A percentile compares a stretch with the other conserved stretches of the same genome.
phyloP scores from a whole-genome alignment of 2,797 vertebrate species.

The Acanthiza pusilla region DNA sequence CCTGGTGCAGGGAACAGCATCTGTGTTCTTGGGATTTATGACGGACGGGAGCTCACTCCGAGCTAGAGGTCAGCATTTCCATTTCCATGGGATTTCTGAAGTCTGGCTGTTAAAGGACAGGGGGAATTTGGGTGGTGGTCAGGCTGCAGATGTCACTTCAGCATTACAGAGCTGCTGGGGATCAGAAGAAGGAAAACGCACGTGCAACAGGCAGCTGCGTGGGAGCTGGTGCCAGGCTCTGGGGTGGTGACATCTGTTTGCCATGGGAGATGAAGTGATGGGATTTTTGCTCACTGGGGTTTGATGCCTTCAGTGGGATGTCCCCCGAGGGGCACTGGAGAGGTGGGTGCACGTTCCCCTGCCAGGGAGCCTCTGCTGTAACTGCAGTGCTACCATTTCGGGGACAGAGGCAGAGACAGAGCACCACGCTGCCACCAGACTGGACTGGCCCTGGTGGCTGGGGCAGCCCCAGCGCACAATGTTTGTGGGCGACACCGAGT shows the following conservation, averaged over 20 bases:
- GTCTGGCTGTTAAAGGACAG: not conserved
- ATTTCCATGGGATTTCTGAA: not conserved
- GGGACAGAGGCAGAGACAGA: not conserved
- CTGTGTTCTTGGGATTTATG: not conserved
- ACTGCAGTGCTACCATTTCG: accelerated
- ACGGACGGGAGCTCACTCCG: not conserved
- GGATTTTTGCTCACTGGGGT: not conserved
- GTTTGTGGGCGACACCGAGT: accelerated
- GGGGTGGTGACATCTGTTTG: not conserved
- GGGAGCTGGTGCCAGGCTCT: accelerated
- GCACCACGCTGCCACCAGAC: accelerated
- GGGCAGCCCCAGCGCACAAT: accelerated
- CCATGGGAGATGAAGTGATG: accelerated
- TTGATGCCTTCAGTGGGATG: not conserved
- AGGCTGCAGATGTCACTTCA: not conserved
- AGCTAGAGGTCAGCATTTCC: conserved; percentile 44
- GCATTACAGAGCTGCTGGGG: not conserved
- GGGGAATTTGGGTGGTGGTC: not conserved
- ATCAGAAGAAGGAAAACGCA: accelerated
- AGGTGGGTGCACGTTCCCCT: not conserved
- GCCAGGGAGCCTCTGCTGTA: accelerated
- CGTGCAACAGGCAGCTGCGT: not conserved
- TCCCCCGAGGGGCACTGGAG: not conserved
- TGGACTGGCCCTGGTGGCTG: accelerated
- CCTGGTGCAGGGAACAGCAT: accelerated